Evolutionary conservation across 2,113 vertebrate species (phyloP).

Genomic region (Malurus alboscapulatus): DNA sequence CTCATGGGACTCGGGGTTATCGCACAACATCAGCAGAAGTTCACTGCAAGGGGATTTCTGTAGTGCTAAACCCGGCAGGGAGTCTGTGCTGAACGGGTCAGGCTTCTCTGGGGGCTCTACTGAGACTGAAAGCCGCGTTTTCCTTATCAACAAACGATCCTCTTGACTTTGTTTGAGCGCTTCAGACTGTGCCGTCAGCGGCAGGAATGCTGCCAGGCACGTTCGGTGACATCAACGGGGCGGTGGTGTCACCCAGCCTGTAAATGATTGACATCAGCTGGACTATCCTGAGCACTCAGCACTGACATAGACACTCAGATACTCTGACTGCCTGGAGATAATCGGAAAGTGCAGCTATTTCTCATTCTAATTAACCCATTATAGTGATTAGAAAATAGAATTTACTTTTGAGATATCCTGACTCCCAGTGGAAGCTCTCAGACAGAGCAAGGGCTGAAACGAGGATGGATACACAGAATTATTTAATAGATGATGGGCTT

Average conservation of each 20-base stretch:
- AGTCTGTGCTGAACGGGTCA: neutral
- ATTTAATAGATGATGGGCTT: neutral
- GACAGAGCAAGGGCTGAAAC: neutral
- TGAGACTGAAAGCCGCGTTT: neutral
- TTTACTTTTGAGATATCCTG: neutral
- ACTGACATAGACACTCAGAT: neutral
- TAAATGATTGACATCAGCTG: neutral
- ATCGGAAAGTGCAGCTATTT: neutral
- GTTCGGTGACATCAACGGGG: constrained; percentile 16
- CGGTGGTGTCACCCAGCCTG: neutral
- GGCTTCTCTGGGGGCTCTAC: neutral
- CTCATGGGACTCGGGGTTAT: constrained; percentile 77
- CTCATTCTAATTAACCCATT: neutral
- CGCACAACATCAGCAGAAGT: constrained; percentile 74
- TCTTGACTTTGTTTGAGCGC: neutral
- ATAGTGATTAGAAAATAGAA: neutral
- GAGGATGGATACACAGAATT: neutral
- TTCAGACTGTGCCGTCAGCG: neutral
- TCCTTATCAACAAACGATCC: constrained; percentile 27
- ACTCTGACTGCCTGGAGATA: neutral
- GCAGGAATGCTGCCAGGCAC: constrained; percentile 27
- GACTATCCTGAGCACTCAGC: neutral
- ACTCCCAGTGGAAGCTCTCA: neutral
- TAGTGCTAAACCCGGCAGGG: constrained; percentile 23
- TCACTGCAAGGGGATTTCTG: constrained; percentile 71